These are phyloP conservation scores for Hylaeus volcanicus DNA, from an alignment of 1,140 invertebrate genomes.

Conservation along the genomic window DNA sequence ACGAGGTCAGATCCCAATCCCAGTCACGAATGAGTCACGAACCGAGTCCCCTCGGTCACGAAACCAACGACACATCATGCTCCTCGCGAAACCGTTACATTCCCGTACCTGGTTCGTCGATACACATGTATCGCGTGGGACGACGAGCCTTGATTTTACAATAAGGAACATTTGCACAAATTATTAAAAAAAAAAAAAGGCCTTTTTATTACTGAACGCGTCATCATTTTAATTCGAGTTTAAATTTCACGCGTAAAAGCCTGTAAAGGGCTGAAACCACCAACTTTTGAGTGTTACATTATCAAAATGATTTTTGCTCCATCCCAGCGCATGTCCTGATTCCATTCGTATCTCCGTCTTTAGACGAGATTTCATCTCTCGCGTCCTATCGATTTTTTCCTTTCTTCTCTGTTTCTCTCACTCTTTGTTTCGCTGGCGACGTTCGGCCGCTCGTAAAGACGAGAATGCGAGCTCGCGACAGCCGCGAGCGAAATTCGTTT, in stretches of 20 bases:
- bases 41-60: constrained; percentile 54
- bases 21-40: constrained; percentile 64
- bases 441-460: constrained; percentile 14
- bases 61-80: constrained; percentile 44
- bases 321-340: background rate
- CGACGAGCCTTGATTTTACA: no score
- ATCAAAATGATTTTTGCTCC: background rate
- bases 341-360: constrained; percentile 8
- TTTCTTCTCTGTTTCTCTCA: background rate
- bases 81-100: constrained; percentile 35
- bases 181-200: no score
- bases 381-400: background rate
- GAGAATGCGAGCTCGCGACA: background rate
- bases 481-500: constrained; percentile 24
- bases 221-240: no score
- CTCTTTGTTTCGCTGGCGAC: background rate
- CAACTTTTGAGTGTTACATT: no score
- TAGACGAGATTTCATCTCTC: background rate
- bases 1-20: constrained; percentile 64
- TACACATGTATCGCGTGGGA: no score
- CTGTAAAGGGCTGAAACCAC: no score
- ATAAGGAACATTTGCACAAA: no score
- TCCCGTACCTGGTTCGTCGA: no score
- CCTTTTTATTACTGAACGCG: no score
- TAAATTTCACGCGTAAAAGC: no score